These are phyloP conservation scores for Stenichneumon culpator DNA, from an alignment of 2,888 invertebrate genomes.

Conservation along the genomic window DNA sequence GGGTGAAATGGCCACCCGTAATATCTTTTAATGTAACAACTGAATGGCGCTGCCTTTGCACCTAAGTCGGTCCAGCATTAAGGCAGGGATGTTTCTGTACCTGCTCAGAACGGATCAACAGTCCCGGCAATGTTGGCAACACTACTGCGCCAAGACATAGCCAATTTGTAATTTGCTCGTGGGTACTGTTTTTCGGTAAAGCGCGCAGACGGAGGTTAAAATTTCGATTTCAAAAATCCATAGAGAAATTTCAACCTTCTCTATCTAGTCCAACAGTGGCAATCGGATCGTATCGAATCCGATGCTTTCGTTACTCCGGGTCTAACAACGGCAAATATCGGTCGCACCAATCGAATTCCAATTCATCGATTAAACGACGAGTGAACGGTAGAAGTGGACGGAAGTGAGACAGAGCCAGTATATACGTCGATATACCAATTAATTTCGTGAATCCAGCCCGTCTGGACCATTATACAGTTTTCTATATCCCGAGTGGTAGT, in stretches of 20 bases:
- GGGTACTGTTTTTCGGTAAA: no score
- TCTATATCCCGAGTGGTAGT: constrained; percentile 43
- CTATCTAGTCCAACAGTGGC: neutral
- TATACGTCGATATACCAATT: constrained; percentile 53
- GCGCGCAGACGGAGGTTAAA: no score
- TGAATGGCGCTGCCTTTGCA: no score
- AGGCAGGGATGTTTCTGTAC: no score
- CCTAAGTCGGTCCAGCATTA: no score
- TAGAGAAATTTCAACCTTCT: neutral
- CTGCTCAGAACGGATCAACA: no score
- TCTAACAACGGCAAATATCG: constrained; percentile 8
- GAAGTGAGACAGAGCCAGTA: constrained; percentile 14
- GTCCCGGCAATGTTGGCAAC: no score
- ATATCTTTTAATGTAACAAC: no score
- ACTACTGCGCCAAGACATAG: no score
- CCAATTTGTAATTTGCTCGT: no score
- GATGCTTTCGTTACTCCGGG: constrained; percentile 30
- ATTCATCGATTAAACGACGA: constrained; percentile 41
- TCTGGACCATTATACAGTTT: constrained; percentile 41
- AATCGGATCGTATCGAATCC: neutral
- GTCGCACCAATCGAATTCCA: constrained; percentile 43
- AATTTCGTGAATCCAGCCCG: constrained; percentile 56
- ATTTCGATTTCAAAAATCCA: neutral
- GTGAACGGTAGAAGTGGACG: constrained; percentile 19
- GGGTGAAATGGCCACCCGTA: no score